These are phyloP conservation scores for Crotalus viridis DNA, from an alignment of 2,113 vertebrate genomes.

Conservation along the genomic window DNA sequence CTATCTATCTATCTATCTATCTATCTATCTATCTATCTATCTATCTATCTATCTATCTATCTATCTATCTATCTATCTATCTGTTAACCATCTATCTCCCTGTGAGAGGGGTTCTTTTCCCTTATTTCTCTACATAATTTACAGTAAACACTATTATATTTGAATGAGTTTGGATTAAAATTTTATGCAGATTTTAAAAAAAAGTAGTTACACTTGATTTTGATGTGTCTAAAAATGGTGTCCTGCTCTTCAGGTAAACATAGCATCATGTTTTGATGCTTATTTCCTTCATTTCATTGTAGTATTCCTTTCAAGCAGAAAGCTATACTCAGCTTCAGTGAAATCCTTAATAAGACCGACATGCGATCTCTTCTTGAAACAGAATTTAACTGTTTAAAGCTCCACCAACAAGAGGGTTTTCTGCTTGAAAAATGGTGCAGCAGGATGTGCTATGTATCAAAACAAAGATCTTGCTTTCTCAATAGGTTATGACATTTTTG, in stretches of 20 bases:
- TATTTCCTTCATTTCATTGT: constrained; percentile 68
- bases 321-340: constrained; percentile 55
- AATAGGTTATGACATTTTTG: constrained; percentile 49
- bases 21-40: not conserved
- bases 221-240: constrained; percentile 64
- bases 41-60: not conserved
- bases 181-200: not conserved
- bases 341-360: constrained; percentile 69
- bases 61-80: not conserved
- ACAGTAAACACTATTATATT: not conserved
- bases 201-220: constrained; percentile 62
- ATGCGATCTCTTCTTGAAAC: constrained; percentile 69
- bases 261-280: constrained; percentile 72
- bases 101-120: not conserved
- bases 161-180: not conserved
- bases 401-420: constrained; percentile 62
- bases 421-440: constrained; percentile 61
- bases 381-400: constrained; percentile 74
- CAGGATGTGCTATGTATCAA: constrained; percentile 61
- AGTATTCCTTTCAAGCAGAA: constrained; percentile 64
- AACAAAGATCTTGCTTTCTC: constrained; percentile 60
- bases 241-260: constrained; percentile 69
- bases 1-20: not conserved
- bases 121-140: not conserved
- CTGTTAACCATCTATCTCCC: no score